These are phyloP conservation scores for Callaeas wilsoni DNA, from an alignment of 2,113 vertebrate genomes.

Conservation along the genomic window DNA sequence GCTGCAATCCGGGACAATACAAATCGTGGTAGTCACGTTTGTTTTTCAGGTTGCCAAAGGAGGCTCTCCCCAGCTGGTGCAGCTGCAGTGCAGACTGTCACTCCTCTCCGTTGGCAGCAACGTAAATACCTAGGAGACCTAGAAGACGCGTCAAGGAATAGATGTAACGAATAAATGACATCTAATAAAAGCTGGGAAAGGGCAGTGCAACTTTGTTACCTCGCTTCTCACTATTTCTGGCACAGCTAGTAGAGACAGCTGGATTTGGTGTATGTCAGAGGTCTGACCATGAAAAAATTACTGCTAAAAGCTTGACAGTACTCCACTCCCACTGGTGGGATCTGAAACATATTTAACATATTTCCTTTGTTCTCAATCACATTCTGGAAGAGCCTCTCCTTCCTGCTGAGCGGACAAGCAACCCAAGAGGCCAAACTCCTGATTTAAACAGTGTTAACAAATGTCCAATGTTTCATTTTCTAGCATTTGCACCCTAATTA, in stretches of 20 bases:
- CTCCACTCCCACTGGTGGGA: neutral
- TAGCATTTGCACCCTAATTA: neutral
- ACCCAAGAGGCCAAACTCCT: neutral
- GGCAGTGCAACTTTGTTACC: neutral
- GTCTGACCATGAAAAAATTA: neutral
- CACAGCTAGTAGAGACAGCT: no score
- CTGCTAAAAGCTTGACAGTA: neutral
- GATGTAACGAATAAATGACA: neutral
- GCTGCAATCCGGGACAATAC: conserved; percentile 91
- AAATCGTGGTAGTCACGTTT: conserved; percentile 96
- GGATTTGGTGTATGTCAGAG: neutral
- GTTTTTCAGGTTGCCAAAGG: conserved; percentile 91
- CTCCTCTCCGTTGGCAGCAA: conserved; percentile 85
- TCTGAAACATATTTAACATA: neutral
- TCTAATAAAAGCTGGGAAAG: neutral
- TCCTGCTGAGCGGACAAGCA: neutral
- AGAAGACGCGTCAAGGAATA: neutral
- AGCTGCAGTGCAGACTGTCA: conserved; percentile 89
- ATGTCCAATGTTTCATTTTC: neutral
- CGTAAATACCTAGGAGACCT: conserved; percentile 92
- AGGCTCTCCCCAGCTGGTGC: conserved; percentile 90
- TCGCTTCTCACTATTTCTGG: neutral
- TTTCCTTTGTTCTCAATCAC: neutral
- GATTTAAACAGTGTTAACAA: neutral
- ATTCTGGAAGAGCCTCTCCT: neutral